These are phyloP conservation scores for Aphis gossypii DNA, from an alignment of 1,140 invertebrate species.

Conservation along the genomic window DNA sequence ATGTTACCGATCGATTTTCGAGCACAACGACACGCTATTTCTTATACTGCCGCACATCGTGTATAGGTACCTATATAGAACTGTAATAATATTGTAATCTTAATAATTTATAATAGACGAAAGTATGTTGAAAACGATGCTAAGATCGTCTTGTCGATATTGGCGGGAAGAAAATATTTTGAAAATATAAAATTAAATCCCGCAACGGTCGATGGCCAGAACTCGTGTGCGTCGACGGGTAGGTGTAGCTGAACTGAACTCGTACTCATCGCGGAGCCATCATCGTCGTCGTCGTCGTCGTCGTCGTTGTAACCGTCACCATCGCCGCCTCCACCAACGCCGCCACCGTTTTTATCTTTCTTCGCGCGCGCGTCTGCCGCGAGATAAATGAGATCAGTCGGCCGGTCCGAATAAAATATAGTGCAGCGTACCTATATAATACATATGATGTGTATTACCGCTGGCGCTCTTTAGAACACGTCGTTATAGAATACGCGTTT, in stretches of 20 bases:
- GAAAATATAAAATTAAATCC: not conserved
- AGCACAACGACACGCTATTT: not conserved
- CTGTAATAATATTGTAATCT: not conserved
- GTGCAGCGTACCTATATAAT: not conserved
- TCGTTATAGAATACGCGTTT: not conserved
- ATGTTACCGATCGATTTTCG: conserved; percentile 5
- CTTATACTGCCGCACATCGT: not conserved
- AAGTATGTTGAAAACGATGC: not conserved
- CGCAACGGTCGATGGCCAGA: not conserved
- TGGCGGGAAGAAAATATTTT: not conserved
- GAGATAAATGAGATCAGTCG: conserved; percentile 56
- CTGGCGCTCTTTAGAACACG: not conserved
- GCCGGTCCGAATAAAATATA: conserved; percentile 47
- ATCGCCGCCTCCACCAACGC: no score
- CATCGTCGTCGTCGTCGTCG: conserved; percentile 21
- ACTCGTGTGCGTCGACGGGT: not conserved
- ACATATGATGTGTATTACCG: not conserved
- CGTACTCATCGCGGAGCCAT: conserved; percentile 25
- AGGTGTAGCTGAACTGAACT: not conserved
- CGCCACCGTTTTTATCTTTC: conserved; percentile 1
- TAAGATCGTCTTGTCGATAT: not conserved
- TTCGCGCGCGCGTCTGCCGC: conserved; percentile 15
- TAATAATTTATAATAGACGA: not conserved
- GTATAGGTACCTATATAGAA: not conserved
- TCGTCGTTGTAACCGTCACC: not conserved